Evolutionary conservation across 2,113 vertebrate species (phyloP), one percentile per base, ranked within the genome.

Genomic region (Equus przewalskii): DNA sequence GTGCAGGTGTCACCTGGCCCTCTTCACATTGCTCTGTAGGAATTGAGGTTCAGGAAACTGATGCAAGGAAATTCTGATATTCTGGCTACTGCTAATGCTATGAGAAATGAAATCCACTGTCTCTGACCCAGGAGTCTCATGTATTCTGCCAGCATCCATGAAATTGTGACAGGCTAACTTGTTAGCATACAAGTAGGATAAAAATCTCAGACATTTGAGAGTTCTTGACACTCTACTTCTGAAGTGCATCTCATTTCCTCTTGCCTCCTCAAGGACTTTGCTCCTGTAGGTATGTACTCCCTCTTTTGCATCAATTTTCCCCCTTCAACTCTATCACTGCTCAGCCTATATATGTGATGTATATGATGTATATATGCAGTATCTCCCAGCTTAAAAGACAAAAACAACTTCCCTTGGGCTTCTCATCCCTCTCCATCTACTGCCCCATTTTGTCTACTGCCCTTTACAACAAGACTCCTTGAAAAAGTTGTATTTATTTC

Each of bases 91-190:
- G n/a, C 88, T 78, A 9, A 65, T 28, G 36, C 9, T 91, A 12
- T 81, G 58, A 91, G 19, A 81, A 82, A 88, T 41, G 21, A 94
- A 81, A 67, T 75, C 67, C 81, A 73, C 65, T 76, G 78, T 96
- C 21, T 96, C 78, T 83, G 60, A 83, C 60, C 81, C n/a, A 65
- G 44, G 64, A 72, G 36, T 46, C 11, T 58, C 56, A 19, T 49
- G 24, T 72, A 72, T 82, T 85, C 41, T 36, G 49, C 24, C 72
- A 44, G 41, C 58, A 81, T 75, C 36, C 76, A 92, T 80, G 76
- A 65, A 92, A 67, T n/a, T 28, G 15, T 79, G 49, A 54, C 36
- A 67, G 82, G 56, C 73, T 91, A 69, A 91, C 24, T 70, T 91
- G 67, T 79, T 86, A 86, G 33, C 30, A 49, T 86, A 19, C 44